These are phyloP conservation scores for Tenodera sinensis DNA, from an alignment of 2,888 invertebrate genomes.

Conservation along the genomic window DNA sequence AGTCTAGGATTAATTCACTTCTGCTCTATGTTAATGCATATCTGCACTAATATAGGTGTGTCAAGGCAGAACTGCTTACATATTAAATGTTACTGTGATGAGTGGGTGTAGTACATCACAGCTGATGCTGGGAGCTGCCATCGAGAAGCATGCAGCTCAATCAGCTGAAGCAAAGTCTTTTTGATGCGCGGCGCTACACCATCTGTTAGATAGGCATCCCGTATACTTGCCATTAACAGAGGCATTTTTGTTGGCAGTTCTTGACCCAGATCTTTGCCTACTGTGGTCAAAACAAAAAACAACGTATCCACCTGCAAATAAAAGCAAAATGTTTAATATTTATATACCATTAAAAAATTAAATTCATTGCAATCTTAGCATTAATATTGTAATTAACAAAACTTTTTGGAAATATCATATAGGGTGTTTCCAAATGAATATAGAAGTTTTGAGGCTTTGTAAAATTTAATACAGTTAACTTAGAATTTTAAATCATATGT, in stretches of 20 bases:
- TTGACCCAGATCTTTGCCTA: conserved; percentile 80
- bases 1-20: too few relatives aligned
- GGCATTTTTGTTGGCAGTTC: conserved; percentile 79
- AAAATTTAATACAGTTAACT: too few relatives aligned
- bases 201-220: conserved; percentile 80
- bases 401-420: too few relatives aligned
- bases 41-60: too few relatives aligned
- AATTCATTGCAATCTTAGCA: too few relatives aligned
- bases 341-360: too few relatives aligned
- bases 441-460: too few relatives aligned
- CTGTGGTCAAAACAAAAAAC: conserved; percentile 83
- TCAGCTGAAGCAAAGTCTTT: conserved; percentile 81
- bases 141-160: conserved; percentile 84
- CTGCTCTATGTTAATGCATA: too few relatives aligned
- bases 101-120: conserved; percentile 68
- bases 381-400: too few relatives aligned
- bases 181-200: conserved; percentile 71
- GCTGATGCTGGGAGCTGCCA: conserved; percentile 90
- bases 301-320: conserved; percentile 73
- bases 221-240: conserved; percentile 70
- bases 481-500: too few relatives aligned
- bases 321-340: not conserved
- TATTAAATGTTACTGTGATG: not conserved
- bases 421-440: too few relatives aligned
- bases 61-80: not conserved